Conservation (phyloP, 2,113 vertebrate species). For the Xenus cinereus region DNA sequence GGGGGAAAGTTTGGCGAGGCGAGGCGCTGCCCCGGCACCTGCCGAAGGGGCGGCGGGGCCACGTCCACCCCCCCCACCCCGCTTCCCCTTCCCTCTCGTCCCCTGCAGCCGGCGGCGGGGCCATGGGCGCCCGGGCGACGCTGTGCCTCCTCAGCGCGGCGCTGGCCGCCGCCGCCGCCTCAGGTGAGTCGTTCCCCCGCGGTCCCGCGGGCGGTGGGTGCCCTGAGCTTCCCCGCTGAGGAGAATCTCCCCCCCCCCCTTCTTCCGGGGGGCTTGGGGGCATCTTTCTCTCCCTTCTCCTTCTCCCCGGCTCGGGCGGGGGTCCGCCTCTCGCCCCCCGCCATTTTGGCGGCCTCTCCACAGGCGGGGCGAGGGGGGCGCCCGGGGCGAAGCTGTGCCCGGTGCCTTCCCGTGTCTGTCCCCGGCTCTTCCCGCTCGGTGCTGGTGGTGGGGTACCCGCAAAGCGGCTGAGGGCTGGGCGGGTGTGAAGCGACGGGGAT, state of each 20-base stretch:
- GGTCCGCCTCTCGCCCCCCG: constrained; percentile 19
- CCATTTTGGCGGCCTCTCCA: constrained; percentile 28
- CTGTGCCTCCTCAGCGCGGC: not conserved
- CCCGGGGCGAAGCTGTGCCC: not conserved
- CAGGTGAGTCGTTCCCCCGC: not conserved
- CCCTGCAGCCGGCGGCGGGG: not conserved
- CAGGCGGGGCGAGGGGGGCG: not conserved
- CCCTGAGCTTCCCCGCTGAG: not conserved
- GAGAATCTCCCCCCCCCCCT: fast-evolving
- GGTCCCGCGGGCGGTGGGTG: not conserved
- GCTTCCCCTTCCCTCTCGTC: too few relatives aligned
- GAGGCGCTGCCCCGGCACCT: not conserved
- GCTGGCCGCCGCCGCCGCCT: not conserved
- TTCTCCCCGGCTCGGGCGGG: not conserved
- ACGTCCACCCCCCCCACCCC: too few relatives aligned
- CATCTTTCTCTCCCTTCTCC: not conserved
- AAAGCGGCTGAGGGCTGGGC: not conserved
- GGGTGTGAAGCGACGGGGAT: not conserved
- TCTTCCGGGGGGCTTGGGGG: fast-evolving
- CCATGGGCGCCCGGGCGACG: not conserved
- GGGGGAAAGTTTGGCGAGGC: constrained; percentile 3
- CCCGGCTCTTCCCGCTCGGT: not conserved
- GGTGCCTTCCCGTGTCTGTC: not conserved
- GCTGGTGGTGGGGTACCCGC: not conserved
- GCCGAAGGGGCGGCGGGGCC: not conserved